Conservation (phyloP, 1,140 invertebrate species). For the Pentalonia nigronervosa region DNA sequence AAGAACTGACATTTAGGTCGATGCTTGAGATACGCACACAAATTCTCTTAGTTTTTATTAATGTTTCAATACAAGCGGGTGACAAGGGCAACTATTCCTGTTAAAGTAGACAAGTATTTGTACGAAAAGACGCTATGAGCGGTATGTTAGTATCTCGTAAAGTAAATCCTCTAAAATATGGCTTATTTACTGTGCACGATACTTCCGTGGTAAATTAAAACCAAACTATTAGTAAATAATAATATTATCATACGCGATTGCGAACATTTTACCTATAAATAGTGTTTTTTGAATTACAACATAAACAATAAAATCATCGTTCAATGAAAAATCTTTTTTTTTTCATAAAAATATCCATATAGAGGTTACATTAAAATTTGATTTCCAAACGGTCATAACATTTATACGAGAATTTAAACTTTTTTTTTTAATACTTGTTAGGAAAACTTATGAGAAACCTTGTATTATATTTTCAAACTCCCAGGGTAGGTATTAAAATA, state of each 20-base stretch:
- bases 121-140: background rate
- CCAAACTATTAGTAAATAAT: background rate
- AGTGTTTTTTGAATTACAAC: background rate
- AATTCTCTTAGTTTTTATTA: background rate
- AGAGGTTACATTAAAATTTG: too few relatives aligned
- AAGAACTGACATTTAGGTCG: background rate
- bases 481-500: background rate
- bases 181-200: too few relatives aligned
- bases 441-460: background rate
- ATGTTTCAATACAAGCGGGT: background rate
- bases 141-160: background rate
- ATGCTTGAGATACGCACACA: background rate
- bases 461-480: background rate
- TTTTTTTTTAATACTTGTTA: background rate
- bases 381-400: too few relatives aligned
- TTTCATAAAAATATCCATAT: too few relatives aligned
- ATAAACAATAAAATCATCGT: too few relatives aligned
- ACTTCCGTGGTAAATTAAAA: background rate
- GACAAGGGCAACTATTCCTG: background rate
- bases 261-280: background rate
- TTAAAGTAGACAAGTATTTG: background rate
- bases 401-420: too few relatives aligned
- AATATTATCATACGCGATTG: background rate
- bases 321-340: too few relatives aligned
- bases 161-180: background rate